phyloP scores from a whole-genome alignment of 1,140 invertebrate genomes.

The Glossosoma conforme region DNA sequence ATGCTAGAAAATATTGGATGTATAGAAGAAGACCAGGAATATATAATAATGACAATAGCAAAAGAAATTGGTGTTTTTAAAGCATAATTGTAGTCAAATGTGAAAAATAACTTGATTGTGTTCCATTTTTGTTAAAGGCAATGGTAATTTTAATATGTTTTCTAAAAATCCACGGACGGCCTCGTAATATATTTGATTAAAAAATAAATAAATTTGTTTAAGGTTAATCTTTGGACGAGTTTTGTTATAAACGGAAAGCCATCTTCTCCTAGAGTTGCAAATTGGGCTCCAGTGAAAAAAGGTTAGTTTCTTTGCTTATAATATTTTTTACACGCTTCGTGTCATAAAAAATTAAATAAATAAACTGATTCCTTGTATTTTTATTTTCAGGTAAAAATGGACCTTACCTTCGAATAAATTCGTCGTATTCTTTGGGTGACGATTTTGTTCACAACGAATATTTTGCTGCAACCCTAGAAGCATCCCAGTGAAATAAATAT shows the following conservation, averaged over 20 bases:
- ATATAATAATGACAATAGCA: too few relatives aligned
- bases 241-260: constrained; percentile 37
- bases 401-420: not conserved
- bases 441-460: constrained; percentile 4
- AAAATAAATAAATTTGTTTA: too few relatives aligned
- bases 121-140: too few relatives aligned
- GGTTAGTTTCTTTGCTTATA: not conserved
- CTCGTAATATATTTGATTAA: too few relatives aligned
- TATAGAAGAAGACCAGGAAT: too few relatives aligned
- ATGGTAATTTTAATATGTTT: too few relatives aligned
- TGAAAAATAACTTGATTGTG: too few relatives aligned
- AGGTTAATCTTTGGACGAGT: constrained; percentile 37
- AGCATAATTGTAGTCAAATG: too few relatives aligned
- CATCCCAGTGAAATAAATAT: not conserved
- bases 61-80: too few relatives aligned
- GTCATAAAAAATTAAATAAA: too few relatives aligned
- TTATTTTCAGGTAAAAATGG: not conserved
- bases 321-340: not conserved
- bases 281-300: not conserved
- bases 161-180: too few relatives aligned
- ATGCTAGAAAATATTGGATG: too few relatives aligned
- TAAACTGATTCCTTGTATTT: not conserved
- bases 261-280: not conserved
- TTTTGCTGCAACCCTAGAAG: not conserved
- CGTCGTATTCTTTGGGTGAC: not conserved